Evolutionary conservation across 2,113 vertebrate genomes (phyloP).

Genomic region (Chionomys nivalis): DNA sequence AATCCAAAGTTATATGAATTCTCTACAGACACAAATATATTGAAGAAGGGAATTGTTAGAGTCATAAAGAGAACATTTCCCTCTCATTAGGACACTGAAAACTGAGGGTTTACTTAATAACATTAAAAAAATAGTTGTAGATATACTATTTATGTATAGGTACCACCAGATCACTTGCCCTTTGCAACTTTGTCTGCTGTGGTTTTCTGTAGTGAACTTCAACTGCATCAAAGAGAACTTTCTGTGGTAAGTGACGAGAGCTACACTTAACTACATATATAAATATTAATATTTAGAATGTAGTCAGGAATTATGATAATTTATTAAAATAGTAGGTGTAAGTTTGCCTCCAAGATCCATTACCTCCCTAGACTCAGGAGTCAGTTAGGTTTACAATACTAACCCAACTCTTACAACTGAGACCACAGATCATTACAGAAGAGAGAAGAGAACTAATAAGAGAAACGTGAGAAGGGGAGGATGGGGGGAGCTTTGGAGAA

Average conservation of each 20-base stretch:
- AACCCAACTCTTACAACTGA: background rate
- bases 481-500: no score
- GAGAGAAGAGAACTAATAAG: background rate
- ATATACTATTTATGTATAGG: background rate
- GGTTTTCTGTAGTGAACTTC: background rate
- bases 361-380: background rate
- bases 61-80: background rate
- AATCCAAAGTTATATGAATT: background rate
- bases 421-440: background rate
- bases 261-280: background rate
- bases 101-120: background rate
- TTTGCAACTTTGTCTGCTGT: no score
- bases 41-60: background rate
- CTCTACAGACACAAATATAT: background rate
- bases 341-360: background rate
- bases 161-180: no score
- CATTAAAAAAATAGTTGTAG: background rate
- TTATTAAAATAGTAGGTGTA: background rate
- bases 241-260: background rate
- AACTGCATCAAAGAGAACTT: no score
- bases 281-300: background rate
- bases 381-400: background rate
- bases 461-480: no score
- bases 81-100: background rate
- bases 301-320: background rate